A percentile compares a stretch with the other conserved stretches of the same genome.
These are phyloP conservation scores for Notolepis coatsorum DNA, from an alignment of 2,797 vertebrate species.

Conservation along the genomic window DNA sequence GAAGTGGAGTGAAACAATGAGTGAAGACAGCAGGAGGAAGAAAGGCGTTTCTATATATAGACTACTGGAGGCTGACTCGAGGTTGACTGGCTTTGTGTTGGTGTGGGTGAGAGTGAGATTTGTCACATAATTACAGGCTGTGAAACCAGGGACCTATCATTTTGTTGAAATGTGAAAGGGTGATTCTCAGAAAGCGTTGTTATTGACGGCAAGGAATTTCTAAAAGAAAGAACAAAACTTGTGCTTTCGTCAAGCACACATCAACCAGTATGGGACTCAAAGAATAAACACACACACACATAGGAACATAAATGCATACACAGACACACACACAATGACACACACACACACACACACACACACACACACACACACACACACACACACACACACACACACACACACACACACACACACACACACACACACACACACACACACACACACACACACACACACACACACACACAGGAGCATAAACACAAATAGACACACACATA, in stretches of 20 bases:
- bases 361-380: constrained; percentile 1
- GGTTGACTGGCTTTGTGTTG: constrained; percentile 59
- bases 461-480: too few species aligned
- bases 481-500: neutral
- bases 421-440: neutral
- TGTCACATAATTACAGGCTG: constrained; percentile 71
- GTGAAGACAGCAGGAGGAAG: constrained; percentile 22
- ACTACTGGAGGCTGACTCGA: constrained; percentile 50
- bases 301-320: too few species aligned
- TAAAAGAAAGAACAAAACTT: constrained; percentile 30
- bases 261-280: constrained; percentile 52
- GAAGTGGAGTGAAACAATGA: constrained; percentile 58
- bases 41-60: constrained; percentile 64
- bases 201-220: constrained; percentile 48
- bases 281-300: constrained; percentile 24
- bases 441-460: neutral
- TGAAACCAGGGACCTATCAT: constrained; percentile 69
- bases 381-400: neutral
- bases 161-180: constrained; percentile 55
- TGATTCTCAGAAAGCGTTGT: constrained; percentile 54
- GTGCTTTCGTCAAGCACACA: constrained; percentile 42
- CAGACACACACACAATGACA: neutral
- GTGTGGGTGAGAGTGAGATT: constrained; percentile 62
- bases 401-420: neutral
- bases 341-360: constrained; percentile 13